Evolutionary conservation across 1,140 invertebrate genomes (phyloP).

Genomic region (Lepidotrigona ventralis): DNA sequence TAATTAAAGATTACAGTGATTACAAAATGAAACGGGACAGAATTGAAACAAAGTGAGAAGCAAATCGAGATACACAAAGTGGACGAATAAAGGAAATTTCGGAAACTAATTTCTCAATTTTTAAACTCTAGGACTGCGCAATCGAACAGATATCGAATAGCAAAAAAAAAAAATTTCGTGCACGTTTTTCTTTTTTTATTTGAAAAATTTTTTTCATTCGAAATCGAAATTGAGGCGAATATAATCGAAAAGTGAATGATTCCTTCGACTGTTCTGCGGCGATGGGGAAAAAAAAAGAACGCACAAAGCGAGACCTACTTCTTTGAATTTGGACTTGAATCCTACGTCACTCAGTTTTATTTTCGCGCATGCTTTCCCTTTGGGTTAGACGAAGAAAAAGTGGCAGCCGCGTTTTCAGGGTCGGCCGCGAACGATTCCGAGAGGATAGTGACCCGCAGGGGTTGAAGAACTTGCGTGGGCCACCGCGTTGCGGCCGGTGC

Average conservation of each 20-base stretch:
- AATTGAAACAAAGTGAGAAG: no score
- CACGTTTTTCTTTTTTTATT: no score
- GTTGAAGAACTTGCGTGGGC: slow-evolving; percentile 50
- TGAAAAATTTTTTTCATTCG: neutral
- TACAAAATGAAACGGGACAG: no score
- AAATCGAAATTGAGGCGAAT: neutral
- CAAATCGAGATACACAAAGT: no score
- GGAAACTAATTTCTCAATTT: no score
- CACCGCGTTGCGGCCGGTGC: slow-evolving; percentile 17
- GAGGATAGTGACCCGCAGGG: slow-evolving; percentile 48
- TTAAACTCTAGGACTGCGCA: no score
- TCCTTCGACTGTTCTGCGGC: neutral
- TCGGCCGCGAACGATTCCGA: slow-evolving; percentile 33
- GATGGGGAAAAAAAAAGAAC: neutral
- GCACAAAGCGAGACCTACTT: neutral
- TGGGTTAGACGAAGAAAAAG: slow-evolving; percentile 30
- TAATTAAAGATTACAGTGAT: no score
- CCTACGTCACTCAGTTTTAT: slow-evolving; percentile 38
- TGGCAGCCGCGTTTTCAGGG: slow-evolving; percentile 38
- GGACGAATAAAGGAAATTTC: no score
- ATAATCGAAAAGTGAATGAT: neutral
- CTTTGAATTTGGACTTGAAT: slow-evolving; percentile 12
- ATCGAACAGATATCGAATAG: no score
- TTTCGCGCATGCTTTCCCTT: slow-evolving; percentile 18
- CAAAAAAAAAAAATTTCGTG: no score